These are phyloP conservation scores for Philaenus spumarius DNA, from an alignment of 1,140 invertebrate species.

Conservation along the genomic window DNA sequence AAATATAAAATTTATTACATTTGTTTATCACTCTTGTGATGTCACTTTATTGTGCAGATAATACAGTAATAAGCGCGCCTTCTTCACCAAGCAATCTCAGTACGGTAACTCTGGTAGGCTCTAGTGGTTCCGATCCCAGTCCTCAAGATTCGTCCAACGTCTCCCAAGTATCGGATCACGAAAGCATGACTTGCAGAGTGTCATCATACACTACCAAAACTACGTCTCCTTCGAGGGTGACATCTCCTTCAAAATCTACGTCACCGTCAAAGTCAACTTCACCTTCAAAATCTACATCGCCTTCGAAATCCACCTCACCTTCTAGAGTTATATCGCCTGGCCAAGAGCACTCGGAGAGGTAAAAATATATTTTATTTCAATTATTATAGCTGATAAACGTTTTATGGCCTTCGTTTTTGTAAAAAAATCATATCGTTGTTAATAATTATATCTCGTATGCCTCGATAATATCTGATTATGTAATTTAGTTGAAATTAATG, in stretches of 20 bases:
- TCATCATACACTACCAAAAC: neutral
- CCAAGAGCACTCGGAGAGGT: constrained; percentile 1
- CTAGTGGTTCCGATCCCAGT: constrained; percentile 38
- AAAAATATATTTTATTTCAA: neutral
- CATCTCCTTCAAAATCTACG: constrained; percentile 2
- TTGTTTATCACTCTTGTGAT: too few species aligned
- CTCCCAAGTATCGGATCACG: constrained; percentile 34
- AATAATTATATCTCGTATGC: neutral
- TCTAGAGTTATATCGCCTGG: neutral
- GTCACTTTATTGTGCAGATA: constrained; percentile 34
- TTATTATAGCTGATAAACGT: neutral
- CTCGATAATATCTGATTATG: too few species aligned
- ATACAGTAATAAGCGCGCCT: constrained; percentile 47
- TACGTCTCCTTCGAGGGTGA: neutral
- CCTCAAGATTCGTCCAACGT: constrained; percentile 31
- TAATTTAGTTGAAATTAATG: too few species aligned
- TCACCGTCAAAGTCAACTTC: neutral
- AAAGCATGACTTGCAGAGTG: neutral
- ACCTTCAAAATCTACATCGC: constrained; percentile 1
- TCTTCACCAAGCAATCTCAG: constrained; percentile 65
- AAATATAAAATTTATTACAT: too few species aligned
- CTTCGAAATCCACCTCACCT: neutral
- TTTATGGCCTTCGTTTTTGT: neutral
- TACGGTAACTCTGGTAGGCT: constrained; percentile 59
- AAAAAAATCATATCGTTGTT: neutral